A percentile compares a stretch with the other conserved stretches of the same genome.
Evolutionary conservation across 2,888 invertebrate genomes (phyloP).

Genomic region (Ypsolopha scabrella): DNA sequence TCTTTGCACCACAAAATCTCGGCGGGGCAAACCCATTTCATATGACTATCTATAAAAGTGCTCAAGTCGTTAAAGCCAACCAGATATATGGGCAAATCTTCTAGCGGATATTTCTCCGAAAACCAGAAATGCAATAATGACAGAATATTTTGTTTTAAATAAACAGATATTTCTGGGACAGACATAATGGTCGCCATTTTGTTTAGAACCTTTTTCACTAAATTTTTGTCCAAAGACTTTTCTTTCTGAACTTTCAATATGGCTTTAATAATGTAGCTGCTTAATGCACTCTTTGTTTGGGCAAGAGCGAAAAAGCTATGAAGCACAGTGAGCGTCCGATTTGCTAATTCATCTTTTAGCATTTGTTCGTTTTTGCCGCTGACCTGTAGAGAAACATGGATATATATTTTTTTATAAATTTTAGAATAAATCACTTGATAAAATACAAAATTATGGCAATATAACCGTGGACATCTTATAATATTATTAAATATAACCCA

Average conservation of each 20-base stretch:
- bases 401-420: no score
- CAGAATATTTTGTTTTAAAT: constrained; percentile 52
- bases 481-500: no score
- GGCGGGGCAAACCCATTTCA: constrained; percentile 54
- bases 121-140: constrained; percentile 64
- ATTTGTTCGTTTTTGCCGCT: constrained; percentile 41
- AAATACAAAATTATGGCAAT: no score
- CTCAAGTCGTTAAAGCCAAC: constrained; percentile 37
- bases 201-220: constrained; percentile 53
- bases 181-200: constrained; percentile 32
- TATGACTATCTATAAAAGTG: constrained; percentile 49
- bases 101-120: constrained; percentile 30
- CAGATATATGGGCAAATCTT: constrained; percentile 52
- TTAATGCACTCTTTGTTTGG: constrained; percentile 55
- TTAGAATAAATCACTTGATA: no score
- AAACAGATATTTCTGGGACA: constrained; percentile 28
- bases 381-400: not conserved
- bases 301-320: constrained; percentile 67
- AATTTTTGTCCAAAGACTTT: constrained; percentile 51
- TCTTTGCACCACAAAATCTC: constrained; percentile 46
- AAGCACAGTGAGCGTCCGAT: constrained; percentile 69
- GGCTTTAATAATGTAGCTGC: constrained; percentile 63
- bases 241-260: constrained; percentile 64
- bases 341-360: constrained; percentile 68
- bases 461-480: no score